These are phyloP conservation scores for Dicrurus megarhynchus DNA, from an alignment of 2,113 vertebrate species.

Conservation along the genomic window DNA sequence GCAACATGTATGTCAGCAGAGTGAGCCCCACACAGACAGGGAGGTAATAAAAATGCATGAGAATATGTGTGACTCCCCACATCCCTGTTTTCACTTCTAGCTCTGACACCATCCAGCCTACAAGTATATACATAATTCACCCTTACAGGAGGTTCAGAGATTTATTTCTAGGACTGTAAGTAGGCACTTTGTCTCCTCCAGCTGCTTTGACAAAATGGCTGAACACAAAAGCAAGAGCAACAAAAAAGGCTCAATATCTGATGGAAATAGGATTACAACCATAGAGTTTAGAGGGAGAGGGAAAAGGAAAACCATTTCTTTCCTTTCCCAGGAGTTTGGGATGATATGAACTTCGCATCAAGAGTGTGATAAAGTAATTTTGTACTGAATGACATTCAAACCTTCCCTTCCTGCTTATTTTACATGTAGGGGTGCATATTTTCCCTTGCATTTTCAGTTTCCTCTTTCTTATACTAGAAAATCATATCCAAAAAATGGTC, in stretches of 20 bases:
- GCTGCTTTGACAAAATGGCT: background rate
- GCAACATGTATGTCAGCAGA: background rate
- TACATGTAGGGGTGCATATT: background rate
- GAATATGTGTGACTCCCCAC: background rate
- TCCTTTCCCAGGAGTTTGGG: background rate
- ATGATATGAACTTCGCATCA: background rate
- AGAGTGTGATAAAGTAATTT: background rate
- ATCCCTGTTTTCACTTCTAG: background rate
- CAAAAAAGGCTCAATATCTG: background rate
- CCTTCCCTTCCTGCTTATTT: background rate
- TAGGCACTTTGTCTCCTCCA: background rate
- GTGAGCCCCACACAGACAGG: background rate
- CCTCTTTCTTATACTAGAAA: background rate
- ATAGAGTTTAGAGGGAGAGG: background rate
- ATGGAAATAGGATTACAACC: background rate
- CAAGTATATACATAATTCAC: background rate
- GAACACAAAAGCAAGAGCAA: background rate
- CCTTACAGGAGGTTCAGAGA: background rate
- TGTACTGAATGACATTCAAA: background rate
- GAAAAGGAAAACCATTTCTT: background rate
- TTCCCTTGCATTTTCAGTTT: background rate
- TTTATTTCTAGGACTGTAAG: background rate
- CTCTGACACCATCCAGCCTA: background rate
- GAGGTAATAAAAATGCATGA: background rate
- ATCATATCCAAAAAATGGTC: fast-evolving